Percentiles rank a stretch among this genome's conserved stretches.
Conservation (phyloP, 2,797 vertebrate genomes). For the Betta splendens region DNA sequence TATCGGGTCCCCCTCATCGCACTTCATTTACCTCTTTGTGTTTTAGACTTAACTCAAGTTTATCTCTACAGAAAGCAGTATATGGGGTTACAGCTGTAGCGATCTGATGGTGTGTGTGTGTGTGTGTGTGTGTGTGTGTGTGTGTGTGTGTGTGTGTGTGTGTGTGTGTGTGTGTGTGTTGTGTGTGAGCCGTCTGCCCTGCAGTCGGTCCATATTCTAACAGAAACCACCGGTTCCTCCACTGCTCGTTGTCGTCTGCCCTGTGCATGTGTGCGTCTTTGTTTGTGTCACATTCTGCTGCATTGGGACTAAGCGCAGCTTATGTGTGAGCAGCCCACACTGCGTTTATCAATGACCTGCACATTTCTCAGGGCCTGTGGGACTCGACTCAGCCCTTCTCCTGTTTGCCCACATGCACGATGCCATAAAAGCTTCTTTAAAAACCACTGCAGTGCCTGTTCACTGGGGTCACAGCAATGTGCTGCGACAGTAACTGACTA, state of each 20-base stretch:
- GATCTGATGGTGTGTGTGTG: too few relatives aligned
- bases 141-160: too few relatives aligned
- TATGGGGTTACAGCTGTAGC: conserved; percentile 55
- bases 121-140: too few relatives aligned
- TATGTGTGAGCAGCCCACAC: neutral
- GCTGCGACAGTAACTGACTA: too few relatives aligned
- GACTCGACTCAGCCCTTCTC: too few relatives aligned
- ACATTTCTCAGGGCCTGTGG: conserved; percentile 20
- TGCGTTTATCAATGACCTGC: conserved; percentile 21
- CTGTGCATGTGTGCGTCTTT: conserved; percentile 19
- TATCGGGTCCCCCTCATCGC: conserved; percentile 4
- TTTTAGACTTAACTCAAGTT: conserved; percentile 32
- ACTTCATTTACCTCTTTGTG: conserved; percentile 25
- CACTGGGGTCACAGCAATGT: too few relatives aligned
- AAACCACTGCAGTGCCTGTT: too few relatives aligned
- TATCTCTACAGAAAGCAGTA: conserved; percentile 15
- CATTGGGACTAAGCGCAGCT: conserved; percentile 38
- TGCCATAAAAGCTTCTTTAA: too few relatives aligned
- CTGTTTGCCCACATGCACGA: too few relatives aligned
- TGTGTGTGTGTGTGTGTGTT: too few relatives aligned
- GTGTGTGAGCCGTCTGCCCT: conserved; percentile 30
- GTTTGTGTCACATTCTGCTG: conserved; percentile 17
- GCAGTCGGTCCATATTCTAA: conserved; percentile 58
- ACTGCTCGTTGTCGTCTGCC: conserved; percentile 27
- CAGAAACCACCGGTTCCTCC: conserved; percentile 46